Evolutionary conservation across 2,113 vertebrate genomes (phyloP).

Genomic region (Xerus inauris): DNA sequence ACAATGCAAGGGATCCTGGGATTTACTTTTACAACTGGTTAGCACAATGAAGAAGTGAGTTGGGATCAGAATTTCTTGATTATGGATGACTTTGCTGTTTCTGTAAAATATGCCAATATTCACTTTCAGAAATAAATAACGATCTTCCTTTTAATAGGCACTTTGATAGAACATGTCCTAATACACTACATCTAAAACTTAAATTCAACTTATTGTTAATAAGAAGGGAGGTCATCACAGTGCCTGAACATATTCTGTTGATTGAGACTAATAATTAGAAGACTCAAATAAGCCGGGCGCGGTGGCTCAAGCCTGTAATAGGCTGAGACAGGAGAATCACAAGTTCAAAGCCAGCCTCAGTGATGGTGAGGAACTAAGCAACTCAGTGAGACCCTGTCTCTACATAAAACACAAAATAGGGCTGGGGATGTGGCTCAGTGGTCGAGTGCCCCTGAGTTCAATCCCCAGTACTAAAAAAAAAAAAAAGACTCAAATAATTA

Average conservation of each 20-base stretch:
- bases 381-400: no score
- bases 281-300: not conserved
- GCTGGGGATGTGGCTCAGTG: no score
- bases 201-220: slow-evolving; percentile 13
- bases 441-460: no score
- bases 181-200: not conserved
- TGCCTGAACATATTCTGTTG: not conserved
- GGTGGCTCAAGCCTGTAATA: no score
- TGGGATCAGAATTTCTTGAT: slow-evolving; percentile 86
- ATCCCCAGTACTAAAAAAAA: no score
- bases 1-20: slow-evolving; percentile 86
- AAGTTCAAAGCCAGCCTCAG: no score
- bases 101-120: slow-evolving; percentile 58
- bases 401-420: no score
- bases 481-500: slow-evolving; percentile 9
- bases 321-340: no score
- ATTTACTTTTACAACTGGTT: slow-evolving; percentile 91
- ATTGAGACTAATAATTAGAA: not conserved
- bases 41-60: slow-evolving; percentile 96
- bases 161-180: not conserved
- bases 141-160: not conserved
- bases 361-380: no score
- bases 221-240: not conserved
- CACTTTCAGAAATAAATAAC: slow-evolving; percentile 6
- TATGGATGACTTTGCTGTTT: slow-evolving; percentile 71